A percentile compares a stretch with the other conserved stretches of the same genome.
phyloP scores from a whole-genome alignment of 2,113 vertebrate species.

The Camelus dromedarius region DNA sequence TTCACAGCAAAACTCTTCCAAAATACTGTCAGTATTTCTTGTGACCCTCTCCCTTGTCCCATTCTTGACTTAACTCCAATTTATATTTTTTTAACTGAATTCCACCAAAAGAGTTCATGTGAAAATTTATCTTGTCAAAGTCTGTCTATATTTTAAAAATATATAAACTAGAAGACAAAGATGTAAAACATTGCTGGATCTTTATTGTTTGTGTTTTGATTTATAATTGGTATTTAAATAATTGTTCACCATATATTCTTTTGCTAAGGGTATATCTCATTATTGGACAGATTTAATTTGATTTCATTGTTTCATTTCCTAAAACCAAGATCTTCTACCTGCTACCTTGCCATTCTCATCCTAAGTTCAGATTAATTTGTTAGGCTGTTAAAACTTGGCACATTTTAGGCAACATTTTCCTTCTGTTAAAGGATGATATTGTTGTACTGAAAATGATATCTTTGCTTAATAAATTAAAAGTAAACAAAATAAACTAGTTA shows the following conservation, averaged over 20 bases:
- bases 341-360: background rate
- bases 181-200: background rate
- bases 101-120: background rate
- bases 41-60: background rate
- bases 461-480: conserved; percentile 38
- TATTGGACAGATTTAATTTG: background rate
- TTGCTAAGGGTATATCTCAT: background rate
- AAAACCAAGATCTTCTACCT: background rate
- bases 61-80: background rate
- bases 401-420: background rate
- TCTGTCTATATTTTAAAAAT: background rate
- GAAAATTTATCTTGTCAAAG: background rate
- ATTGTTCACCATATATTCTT: background rate
- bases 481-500: background rate
- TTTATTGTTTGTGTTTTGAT: background rate
- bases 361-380: background rate
- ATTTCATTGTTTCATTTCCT: background rate
- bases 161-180: background rate
- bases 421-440: background rate
- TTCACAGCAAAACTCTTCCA: background rate
- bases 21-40: background rate
- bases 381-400: background rate
- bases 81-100: background rate
- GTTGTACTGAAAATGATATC: background rate
- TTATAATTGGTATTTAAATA: background rate